Percentiles rank a stretch among this genome's conserved stretches.
Evolutionary conservation across 2,888 invertebrate genomes (phyloP).

Genomic region (Callyntrura guangdongensis): DNA sequence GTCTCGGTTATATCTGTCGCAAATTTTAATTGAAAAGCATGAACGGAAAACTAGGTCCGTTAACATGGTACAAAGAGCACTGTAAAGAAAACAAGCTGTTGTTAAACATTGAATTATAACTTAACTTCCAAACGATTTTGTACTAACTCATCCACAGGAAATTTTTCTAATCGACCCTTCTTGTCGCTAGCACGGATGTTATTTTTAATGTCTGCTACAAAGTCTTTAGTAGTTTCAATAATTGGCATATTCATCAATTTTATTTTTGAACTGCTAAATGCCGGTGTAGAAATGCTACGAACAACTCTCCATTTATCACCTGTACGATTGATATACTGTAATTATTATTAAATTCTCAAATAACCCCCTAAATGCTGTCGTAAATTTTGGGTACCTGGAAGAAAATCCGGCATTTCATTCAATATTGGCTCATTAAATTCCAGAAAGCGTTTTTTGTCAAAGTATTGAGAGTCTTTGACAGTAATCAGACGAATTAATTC

Average conservation of each 20-base stretch:
- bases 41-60: conserved; percentile 73
- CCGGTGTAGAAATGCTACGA: conserved; percentile 36
- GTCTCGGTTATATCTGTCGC: conserved; percentile 54
- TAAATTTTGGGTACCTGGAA: too few species aligned
- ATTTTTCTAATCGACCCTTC: conserved; percentile 44
- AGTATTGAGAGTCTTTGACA: conserved; percentile 77
- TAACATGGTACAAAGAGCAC: conserved; percentile 70
- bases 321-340: not conserved
- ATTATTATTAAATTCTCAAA: not conserved
- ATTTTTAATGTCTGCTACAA: conserved; percentile 19
- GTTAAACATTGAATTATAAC: too few species aligned
- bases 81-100: conserved; percentile 9
- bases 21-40: conserved; percentile 74
- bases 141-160: conserved; percentile 67
- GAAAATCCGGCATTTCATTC: conserved; percentile 80
- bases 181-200: not conserved
- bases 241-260: conserved; percentile 68
- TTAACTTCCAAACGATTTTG: too few species aligned
- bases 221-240: conserved; percentile 55
- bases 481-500: conserved; percentile 75
- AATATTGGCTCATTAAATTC: conserved; percentile 76
- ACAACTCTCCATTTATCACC: conserved; percentile 61
- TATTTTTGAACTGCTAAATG: conserved; percentile 58
- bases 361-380: not conserved
- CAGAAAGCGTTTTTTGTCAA: conserved; percentile 64